Evolutionary conservation across 2,888 invertebrate species (phyloP).

Genomic region (Polylopha cassiicola): DNA sequence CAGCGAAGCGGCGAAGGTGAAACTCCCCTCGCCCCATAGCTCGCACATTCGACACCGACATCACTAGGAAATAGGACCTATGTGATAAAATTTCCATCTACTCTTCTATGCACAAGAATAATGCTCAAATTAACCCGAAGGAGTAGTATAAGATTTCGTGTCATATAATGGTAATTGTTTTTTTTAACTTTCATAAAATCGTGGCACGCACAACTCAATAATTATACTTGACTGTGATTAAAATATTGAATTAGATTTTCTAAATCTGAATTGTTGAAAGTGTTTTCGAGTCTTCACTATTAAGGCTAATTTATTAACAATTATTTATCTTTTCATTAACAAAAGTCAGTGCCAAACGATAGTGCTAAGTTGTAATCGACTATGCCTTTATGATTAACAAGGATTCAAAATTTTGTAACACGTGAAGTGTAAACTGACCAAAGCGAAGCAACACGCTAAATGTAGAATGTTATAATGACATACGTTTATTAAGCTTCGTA

Average conservation of each 20-base stretch:
- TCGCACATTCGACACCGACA: slow-evolving; percentile 44
- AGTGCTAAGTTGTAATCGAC: slow-evolving; percentile 72
- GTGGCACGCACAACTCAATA: slow-evolving; percentile 65
- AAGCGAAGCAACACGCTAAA: slow-evolving; percentile 51
- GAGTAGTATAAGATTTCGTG: slow-evolving; percentile 75
- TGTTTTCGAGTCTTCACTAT: slow-evolving; percentile 48
- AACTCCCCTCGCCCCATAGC: slow-evolving; percentile 42
- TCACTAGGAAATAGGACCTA: slow-evolving; percentile 56
- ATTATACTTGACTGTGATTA: slow-evolving; percentile 73
- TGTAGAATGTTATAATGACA: slow-evolving; percentile 23
- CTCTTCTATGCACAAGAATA: slow-evolving; percentile 71
- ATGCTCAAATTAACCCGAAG: slow-evolving; percentile 73
- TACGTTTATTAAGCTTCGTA: slow-evolving; percentile 48
- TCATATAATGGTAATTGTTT: slow-evolving; percentile 69
- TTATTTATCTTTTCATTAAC: slow-evolving; percentile 55
- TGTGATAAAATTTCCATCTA: slow-evolving; percentile 67
- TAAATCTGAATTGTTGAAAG: slow-evolving; percentile 48
- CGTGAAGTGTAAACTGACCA: slow-evolving; percentile 52
- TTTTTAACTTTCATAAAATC: slow-evolving; percentile 58
- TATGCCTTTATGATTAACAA: slow-evolving; percentile 60
- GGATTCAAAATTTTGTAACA: slow-evolving; percentile 57
- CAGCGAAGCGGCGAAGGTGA: slow-evolving; percentile 85
- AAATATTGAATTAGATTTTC: slow-evolving; percentile 56
- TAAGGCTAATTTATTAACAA: slow-evolving; percentile 56
- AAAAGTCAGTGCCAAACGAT: slow-evolving; percentile 73